A percentile compares a stretch with the other conserved stretches of the same genome.
Evolutionary conservation across 2,113 vertebrate genomes (phyloP).

Genomic region (Camelus bactrianus): DNA sequence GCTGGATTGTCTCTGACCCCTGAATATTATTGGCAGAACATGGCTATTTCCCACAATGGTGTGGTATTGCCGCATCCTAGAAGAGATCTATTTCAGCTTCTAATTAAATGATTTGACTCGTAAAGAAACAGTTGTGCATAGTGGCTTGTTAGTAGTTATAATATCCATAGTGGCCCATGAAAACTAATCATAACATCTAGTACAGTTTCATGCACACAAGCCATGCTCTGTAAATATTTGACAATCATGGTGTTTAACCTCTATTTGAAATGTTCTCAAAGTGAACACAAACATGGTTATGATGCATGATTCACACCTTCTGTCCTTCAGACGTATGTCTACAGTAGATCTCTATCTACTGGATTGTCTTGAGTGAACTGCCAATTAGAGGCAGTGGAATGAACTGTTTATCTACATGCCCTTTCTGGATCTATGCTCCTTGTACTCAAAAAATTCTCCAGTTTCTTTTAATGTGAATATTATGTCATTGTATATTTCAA

Average conservation of each 20-base stretch:
- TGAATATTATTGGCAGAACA: not conserved
- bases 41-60: not conserved
- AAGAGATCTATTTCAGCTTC: not conserved
- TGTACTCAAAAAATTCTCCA: not conserved
- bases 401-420: not conserved
- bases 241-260: not conserved
- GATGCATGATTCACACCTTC: not conserved
- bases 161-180: too few relatives aligned
- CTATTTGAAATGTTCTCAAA: not conserved
- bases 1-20: not conserved
- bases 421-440: not conserved
- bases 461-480: not conserved
- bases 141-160: not conserved
- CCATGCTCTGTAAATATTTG: slow-evolving; percentile 29
- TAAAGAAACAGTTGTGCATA: not conserved
- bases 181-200: not conserved
- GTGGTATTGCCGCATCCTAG: not conserved
- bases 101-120: not conserved
- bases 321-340: not conserved
- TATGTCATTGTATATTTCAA: not conserved
- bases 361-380: not conserved
- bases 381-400: not conserved
- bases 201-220: slow-evolving; percentile 14
- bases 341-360: not conserved
- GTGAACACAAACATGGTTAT: not conserved